Evolutionary conservation across 1,140 invertebrate genomes (phyloP).

Genomic region (Cyclina sinensis): DNA sequence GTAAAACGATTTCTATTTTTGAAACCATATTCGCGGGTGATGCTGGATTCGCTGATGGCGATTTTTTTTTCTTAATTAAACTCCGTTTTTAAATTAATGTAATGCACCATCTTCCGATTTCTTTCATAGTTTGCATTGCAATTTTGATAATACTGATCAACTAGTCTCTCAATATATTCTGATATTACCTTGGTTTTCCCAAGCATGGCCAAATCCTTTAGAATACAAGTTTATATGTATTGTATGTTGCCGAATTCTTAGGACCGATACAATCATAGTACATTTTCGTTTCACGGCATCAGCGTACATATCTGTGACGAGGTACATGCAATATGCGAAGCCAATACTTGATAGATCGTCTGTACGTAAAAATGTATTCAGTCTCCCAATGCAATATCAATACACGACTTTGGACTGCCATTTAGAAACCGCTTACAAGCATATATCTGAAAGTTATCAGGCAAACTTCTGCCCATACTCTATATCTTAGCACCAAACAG

Average conservation of each 20-base stretch:
- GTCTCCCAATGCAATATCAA: neutral
- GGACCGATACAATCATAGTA: neutral
- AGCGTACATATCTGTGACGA: neutral
- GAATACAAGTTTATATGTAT: neutral
- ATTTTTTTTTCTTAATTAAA: too few relatives aligned
- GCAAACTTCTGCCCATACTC: neutral
- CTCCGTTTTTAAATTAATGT: too few relatives aligned
- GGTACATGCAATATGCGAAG: neutral
- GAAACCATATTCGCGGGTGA: too few relatives aligned
- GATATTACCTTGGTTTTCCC: conserved; percentile 4
- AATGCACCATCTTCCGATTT: neutral
- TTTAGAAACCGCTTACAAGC: conserved; percentile 40
- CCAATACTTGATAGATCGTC: too few relatives aligned
- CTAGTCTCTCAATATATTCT: neutral
- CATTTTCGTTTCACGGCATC: too few relatives aligned
- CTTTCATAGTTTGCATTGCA: neutral
- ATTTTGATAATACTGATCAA: neutral
- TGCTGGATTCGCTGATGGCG: too few relatives aligned
- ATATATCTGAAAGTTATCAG: conserved; percentile 27
- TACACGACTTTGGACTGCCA: neutral
- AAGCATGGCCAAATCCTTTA: neutral
- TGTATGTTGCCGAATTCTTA: neutral
- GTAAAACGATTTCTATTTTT: too few relatives aligned
- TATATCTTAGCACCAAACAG: conserved; percentile 8
- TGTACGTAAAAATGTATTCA: neutral